Evolutionary conservation across 1,140 invertebrate genomes (phyloP), one percentile per base, ranked within the genome.

Genomic region (Plutomurus gul): DNA sequence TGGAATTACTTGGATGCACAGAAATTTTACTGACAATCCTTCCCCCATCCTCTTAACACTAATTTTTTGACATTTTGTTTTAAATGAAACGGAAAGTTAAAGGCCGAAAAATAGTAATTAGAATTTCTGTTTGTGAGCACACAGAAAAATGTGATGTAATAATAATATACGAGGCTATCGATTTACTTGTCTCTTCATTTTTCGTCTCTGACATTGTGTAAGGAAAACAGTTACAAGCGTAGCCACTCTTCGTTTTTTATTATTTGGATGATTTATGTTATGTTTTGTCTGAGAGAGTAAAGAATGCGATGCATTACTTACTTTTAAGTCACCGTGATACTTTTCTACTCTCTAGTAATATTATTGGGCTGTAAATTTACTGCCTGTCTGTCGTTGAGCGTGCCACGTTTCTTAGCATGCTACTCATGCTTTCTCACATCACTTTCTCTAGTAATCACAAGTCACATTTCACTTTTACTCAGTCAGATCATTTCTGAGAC

Each of bases 221-320:
- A n/a, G n/a, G n/a, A n/a, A n/a, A n/a, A 1, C 27, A n/a, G 11
- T 30, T 51, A 25, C 46, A 20, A 18, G 18, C n/a, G 25, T 33
- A 46, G n/a, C n/a, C 43, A 47, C 43, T 47, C 43, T 18, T 5
- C 3, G 3, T 46, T 25, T 65, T 30, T 65, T 65, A 30, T 65
- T 65, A 65, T 65, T 65, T 65, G 30, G 56, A 65, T 65, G 56
- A 65, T 65, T 65, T 65, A 65, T 65, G 56, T 65, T 65, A 65
- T 65, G 56, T 65, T 65, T 65, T 36, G 56, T 65, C 56, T 36
- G 56, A 33, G 56, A 65, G 56, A 65, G n/a, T n/a, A 65, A 65
- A 65, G 56, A 65, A 65, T 65, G 56, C 56, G 56, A 33, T 65
- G 36, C 36, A 65, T 65, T 65, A 65, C n/a, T n/a, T n/a, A n/a